Base-by-base conservation (phyloP, 2,113 vertebrate species). In the Cottus gobio region DNA sequence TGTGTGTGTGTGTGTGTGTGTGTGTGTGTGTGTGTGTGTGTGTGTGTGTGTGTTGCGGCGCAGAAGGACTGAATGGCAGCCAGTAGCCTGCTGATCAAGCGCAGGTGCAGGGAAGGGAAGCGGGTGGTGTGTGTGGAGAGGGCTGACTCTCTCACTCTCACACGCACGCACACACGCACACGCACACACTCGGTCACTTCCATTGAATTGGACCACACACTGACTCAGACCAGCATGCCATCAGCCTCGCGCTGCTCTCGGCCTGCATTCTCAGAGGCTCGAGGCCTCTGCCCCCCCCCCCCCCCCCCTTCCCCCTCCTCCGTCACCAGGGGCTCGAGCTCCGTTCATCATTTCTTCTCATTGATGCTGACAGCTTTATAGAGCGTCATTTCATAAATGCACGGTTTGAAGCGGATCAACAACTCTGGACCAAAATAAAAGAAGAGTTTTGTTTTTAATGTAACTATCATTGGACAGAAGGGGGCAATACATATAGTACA, bases 141-240 rank as follows among this genome's bases (percentile, higher is more conserved):
- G 31, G 15, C 57, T 91, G 91, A 94, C 92, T 91, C 94, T 92
- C 95, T 91, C 94, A 93, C 70, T 15, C 58, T 42, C 56, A 26
- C 80, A 22, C 71, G 31, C 72, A 91, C 93, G 91, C 95, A 92
- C 94, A 2, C 48, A 3, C 61, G 5, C 54, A 12, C 39, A 69
- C 61, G 31, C 68, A 34, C 85, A 57, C 69, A 28, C 75, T 16
- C 76, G 26, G 71, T 13, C 57, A 20, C 56, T 58, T 94, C 95
- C 94, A 95, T 90, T 96, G 95, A 97, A 97, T 96, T 95, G 90
- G 97, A 97, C 97, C 97, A 98, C 97, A 98, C 97, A 98, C 97
- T 97, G 96, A 95, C 97, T 96, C 83, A 71, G 83, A 96, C 95
- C 97, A 97, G 96, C 97, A 95, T 96, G 96, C 95, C 96, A 96